Conservation (phyloP, 2,888 invertebrate species). For the Megalurothrips usitatus region DNA sequence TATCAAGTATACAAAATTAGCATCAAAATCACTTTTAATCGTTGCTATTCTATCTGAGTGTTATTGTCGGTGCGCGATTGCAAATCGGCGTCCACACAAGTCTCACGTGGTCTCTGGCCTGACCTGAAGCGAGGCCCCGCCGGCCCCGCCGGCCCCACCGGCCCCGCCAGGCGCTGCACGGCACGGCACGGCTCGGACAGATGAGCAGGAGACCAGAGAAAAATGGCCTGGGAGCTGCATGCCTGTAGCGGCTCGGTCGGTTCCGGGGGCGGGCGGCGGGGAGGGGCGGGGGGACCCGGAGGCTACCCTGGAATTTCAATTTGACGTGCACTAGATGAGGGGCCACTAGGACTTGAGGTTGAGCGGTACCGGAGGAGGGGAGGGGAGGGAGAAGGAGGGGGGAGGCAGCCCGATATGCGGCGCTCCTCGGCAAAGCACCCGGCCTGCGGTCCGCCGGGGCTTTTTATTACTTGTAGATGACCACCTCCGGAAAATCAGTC, state of each 20-base stretch:
- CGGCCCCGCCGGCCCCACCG: no score
- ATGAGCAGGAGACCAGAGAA: neutral
- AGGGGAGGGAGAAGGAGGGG: neutral
- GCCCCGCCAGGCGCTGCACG: no score
- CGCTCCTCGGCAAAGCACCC: neutral
- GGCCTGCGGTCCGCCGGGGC: neutral
- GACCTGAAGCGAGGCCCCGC: no score
- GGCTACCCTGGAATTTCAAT: constrained; percentile 11
- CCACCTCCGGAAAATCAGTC: constrained; percentile 3
- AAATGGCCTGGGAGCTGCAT: neutral
- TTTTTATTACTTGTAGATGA: constrained; percentile 12
- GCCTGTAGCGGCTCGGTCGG: neutral
- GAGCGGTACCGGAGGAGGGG: neutral
- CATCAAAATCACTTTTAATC: no score
- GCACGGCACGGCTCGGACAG: neutral
- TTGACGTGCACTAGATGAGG: constrained; percentile 18
- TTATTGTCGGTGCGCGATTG: no score
- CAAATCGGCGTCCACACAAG: no score
- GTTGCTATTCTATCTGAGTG: no score
- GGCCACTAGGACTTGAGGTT: constrained; percentile 18
- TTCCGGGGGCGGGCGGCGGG: neutral
- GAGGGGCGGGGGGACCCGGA: neutral
- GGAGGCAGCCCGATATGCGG: neutral
- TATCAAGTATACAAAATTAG: no score
- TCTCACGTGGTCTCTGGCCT: no score